A percentile compares a stretch with the other conserved stretches of the same genome.
Conservation (phyloP, 1,140 invertebrate species). For the Papilio polyxenes region DNA sequence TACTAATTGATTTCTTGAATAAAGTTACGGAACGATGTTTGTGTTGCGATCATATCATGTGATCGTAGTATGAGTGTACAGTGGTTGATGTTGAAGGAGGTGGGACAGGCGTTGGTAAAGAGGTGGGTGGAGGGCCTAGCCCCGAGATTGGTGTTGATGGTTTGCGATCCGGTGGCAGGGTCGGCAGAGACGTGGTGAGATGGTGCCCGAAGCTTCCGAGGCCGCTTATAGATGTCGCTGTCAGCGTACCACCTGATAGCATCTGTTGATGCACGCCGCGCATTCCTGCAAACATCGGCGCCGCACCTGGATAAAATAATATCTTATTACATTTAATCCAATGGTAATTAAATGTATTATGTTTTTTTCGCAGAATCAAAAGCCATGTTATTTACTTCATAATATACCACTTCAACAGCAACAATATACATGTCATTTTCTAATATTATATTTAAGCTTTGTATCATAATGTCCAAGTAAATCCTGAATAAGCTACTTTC, state of each 20-base stretch:
- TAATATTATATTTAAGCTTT: no score
- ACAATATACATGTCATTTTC: no score
- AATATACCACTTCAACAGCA: no score
- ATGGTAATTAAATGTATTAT: background rate
- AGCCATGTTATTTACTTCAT: no score
- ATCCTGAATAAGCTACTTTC: no score
- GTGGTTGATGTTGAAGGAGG: constrained; percentile 53
- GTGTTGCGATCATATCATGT: constrained; percentile 44
- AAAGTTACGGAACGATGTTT: background rate
- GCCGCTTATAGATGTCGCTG: constrained; percentile 56
- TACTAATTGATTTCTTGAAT: background rate
- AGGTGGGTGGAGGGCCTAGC: constrained; percentile 49
- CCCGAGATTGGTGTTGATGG: constrained; percentile 62
- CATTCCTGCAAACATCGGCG: constrained; percentile 69
- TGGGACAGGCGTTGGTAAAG: constrained; percentile 48
- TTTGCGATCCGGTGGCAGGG: constrained; percentile 62
- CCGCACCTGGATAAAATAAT: constrained; percentile 50
- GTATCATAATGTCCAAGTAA: no score
- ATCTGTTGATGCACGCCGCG: constrained; percentile 71
- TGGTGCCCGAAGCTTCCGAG: constrained; percentile 61
- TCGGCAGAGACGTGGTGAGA: constrained; percentile 56
- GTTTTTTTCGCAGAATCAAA: background rate
- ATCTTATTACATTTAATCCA: constrained; percentile 1
- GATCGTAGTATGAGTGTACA: constrained; percentile 62
- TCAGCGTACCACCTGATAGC: constrained; percentile 58